Evolutionary conservation across 2,113 vertebrate genomes (phyloP), one percentile per base, ranked within the genome.

Genomic region (Paracanthobrama guichenoti): DNA sequence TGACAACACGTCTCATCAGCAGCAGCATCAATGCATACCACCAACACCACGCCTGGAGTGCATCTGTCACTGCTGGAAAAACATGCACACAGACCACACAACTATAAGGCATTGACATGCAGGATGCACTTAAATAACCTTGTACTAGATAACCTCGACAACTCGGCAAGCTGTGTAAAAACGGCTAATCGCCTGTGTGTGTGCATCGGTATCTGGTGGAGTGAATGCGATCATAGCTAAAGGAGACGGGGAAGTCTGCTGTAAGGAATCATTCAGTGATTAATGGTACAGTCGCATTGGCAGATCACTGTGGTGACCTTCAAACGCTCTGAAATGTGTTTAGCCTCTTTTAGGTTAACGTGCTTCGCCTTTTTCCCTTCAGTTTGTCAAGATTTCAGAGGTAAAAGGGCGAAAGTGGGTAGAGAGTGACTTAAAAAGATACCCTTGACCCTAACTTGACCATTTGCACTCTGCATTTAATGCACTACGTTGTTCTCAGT

Each of bases 61-160:
- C 59, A 59, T 79, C 64, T 78, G 83, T 82, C 66, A 85, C 53
- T 8, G 53, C 53, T 55, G 35, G 59, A 60, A n/a, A 87, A 78
- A 79, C 84, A 72, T 12, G 44, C 71, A 39, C 82, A 7, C 62
- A 46, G 57, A 79, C 74, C 74, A 66, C 80, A 28, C 57, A 60
- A 22, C 24, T 48, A 64, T 74, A 82, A 81, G 62, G 39, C 31
- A 82, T 64, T 81, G 14, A 22, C 64, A 84, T 84, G 31, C 31
- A 66, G 16, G 1, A 82, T 42, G 46, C 62, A 84, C 26, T 72
- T 82, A 42, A 84, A 62, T 62, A 76, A 87, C 71, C 84, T 69
- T 84, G 48, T 62, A 62, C 5, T 77, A 44, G 73, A 88, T 66
- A 84, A 22, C 78, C 66, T 81, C 44, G 73, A 46, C 77, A 31